These are phyloP conservation scores for Psix sp. DNA, from an alignment of 1,140 invertebrate species.

Conservation along the genomic window DNA sequence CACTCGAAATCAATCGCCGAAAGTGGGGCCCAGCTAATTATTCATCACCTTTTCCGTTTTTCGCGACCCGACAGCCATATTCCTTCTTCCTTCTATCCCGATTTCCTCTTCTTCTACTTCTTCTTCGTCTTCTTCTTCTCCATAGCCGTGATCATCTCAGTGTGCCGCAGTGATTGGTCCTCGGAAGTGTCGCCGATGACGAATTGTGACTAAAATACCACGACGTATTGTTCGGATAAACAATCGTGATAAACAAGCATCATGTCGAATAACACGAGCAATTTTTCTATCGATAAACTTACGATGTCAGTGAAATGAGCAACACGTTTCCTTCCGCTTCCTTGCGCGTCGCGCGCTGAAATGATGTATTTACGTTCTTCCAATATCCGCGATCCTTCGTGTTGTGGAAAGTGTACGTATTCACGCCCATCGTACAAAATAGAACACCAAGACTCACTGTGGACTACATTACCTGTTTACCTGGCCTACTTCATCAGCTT, in stretches of 20 bases:
- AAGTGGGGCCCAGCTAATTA: too few relatives aligned
- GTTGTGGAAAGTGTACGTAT: constrained; percentile 61
- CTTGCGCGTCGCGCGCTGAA: constrained; percentile 57
- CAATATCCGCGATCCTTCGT: constrained; percentile 61
- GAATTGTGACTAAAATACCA: too few relatives aligned
- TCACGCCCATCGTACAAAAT: constrained; percentile 62
- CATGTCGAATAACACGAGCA: constrained; percentile 30
- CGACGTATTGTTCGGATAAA: too few relatives aligned
- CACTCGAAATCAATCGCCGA: constrained; percentile 14
- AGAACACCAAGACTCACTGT: constrained; percentile 60
- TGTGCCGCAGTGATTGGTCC: too few relatives aligned
- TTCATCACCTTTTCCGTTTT: too few relatives aligned
- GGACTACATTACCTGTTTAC: constrained; percentile 62
- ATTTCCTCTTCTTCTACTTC: too few relatives aligned
- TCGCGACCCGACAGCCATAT: too few relatives aligned
- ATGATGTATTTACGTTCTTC: constrained; percentile 62
- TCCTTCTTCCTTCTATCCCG: too few relatives aligned
- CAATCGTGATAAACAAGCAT: constrained; percentile 29
- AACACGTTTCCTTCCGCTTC: constrained; percentile 60
- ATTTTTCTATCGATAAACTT: constrained; percentile 52
- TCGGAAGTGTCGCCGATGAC: too few relatives aligned
- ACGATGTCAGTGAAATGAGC: constrained; percentile 48
- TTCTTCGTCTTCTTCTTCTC: too few relatives aligned
- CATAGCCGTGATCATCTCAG: too few relatives aligned
- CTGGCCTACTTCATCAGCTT: constrained; percentile 61